Evolutionary conservation across 2,113 vertebrate species (phyloP).

Genomic region (Mormyrus lacerda): DNA sequence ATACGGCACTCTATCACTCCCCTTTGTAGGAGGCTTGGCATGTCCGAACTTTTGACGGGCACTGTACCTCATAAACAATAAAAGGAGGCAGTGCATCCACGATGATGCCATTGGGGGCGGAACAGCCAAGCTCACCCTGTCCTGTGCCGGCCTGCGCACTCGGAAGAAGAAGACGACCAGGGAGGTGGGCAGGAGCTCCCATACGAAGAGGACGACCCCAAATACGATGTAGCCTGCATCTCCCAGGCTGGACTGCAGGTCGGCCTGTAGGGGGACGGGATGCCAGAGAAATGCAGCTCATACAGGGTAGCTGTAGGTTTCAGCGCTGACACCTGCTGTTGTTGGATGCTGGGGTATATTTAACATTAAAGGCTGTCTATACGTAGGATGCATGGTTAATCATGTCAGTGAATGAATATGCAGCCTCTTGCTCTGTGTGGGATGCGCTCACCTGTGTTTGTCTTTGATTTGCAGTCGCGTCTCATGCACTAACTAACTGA

Average conservation of each 20-base stretch:
- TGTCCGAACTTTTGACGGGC: neutral
- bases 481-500: neutral
- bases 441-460: neutral
- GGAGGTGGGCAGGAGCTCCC: slow-evolving; percentile 94
- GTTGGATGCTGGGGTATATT: neutral
- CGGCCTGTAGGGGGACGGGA: slow-evolving; percentile 40
- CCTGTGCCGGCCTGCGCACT: slow-evolving; percentile 76
- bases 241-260: slow-evolving; percentile 81
- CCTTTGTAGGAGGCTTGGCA: neutral
- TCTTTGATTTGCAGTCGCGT: neutral
- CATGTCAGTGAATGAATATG: neutral
- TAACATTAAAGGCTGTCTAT: neutral
- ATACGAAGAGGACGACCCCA: slow-evolving; percentile 86
- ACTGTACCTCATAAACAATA: neutral
- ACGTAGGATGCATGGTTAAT: neutral
- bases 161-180: slow-evolving; percentile 93
- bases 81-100: neutral
- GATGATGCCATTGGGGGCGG: neutral
- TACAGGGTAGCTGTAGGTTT: neutral
- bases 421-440: neutral
- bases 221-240: slow-evolving; percentile 86
- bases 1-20: neutral
- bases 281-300: neutral
- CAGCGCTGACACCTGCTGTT: neutral
- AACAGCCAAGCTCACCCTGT: slow-evolving; percentile 64